Evolutionary conservation across 2,888 invertebrate species (phyloP), one percentile per base, ranked within the genome.

Genomic region (Nomada fabriciana): DNA sequence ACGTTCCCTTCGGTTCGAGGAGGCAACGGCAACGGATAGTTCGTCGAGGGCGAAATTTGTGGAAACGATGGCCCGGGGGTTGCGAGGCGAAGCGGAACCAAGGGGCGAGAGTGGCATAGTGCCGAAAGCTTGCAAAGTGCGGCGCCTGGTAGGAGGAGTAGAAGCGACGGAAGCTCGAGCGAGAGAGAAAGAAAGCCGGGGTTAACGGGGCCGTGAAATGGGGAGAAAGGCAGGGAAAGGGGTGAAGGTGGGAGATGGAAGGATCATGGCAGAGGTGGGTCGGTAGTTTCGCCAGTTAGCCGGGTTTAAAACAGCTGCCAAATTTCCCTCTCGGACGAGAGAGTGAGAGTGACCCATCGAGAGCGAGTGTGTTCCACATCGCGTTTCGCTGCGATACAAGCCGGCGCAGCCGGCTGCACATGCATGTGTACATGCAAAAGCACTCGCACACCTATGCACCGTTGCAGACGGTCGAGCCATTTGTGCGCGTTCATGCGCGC

Each of bases 301-400:
- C 89, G 89, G 90, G 91, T 91, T 93, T 91, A 91, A 92, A 93
- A 92, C 93, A 93, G 93, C 93, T 93, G 93, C 93, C 93, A 89
- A 93, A 93, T 93, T 93, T 93, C 93, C 93, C 93, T 93, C 93
- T 93, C 93, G 90, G 88, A 86, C 90, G 89, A 86, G 91, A 92
- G 93, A 93, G 93, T 86, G 92, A 93, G 92, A 93, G 93, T 93
- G 93, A 92, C 93, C 93, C 92, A 91, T 93, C 92, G 92, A 93
- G 91, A 93, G 92, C 89, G 91, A 92, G 91, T 91, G 91, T 92
- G 93, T 91, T 93, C 91, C 89, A 92, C 91, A 93, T 93, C 86
- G 91, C 80, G 82, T 86, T 85, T 83, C 79, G 63, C 81, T 59
- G 82, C 80, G 76, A 84, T 80, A 73, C 86, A 82, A 80, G 80